Conservation (phyloP, 2,797 vertebrate species). For the Semaprochilodus insignis region DNA sequence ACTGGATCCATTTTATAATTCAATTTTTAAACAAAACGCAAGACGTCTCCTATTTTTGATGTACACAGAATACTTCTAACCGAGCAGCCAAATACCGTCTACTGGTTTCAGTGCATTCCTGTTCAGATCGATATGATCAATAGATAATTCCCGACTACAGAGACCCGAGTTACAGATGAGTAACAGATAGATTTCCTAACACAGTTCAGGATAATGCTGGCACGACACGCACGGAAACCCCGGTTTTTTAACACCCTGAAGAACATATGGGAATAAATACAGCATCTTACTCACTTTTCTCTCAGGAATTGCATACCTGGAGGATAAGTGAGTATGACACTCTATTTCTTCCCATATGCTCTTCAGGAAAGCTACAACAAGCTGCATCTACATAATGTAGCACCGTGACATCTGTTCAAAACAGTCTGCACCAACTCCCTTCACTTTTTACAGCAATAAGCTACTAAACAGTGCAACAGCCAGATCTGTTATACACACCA, state of each 20-base stretch:
- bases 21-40: no score
- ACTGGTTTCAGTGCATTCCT: not conserved
- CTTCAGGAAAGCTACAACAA: not conserved
- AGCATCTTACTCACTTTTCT: not conserved
- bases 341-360: conserved; percentile 20
- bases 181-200: not conserved
- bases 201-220: not conserved
- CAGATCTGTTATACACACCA: conserved; percentile 11
- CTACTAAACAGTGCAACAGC: not conserved
- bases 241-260: not conserved
- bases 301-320: not conserved
- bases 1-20: no score
- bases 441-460: conserved; percentile 15
- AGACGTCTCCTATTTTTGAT: not conserved
- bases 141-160: conserved; percentile 5
- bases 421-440: not conserved
- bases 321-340: conserved; percentile 2
- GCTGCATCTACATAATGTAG: not conserved
- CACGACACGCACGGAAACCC: not conserved
- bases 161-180: not conserved
- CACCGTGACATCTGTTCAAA: conserved; percentile 25
- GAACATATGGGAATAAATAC: not conserved
- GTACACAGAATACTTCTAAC: not conserved
- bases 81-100: not conserved
- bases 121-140: conserved; percentile 13